These are phyloP conservation scores for Oxycera nigricornis DNA, from an alignment of 2,888 invertebrate genomes.

Conservation along the genomic window DNA sequence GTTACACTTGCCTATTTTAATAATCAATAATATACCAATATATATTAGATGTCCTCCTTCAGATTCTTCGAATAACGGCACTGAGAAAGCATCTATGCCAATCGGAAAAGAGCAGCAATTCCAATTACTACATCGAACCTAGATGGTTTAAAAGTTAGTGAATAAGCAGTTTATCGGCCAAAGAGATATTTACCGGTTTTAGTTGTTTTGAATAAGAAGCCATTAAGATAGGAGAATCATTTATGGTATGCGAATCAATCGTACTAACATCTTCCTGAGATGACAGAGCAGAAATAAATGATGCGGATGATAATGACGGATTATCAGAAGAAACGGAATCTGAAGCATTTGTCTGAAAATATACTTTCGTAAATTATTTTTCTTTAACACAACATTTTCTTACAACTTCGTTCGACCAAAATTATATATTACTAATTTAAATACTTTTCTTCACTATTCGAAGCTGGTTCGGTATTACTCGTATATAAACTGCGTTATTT, in stretches of 20 bases:
- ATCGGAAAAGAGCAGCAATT: constrained; percentile 72
- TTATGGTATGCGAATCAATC: constrained; percentile 92
- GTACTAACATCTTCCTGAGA: constrained; percentile 92
- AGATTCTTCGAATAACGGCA: constrained; percentile 79
- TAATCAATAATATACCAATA: constrained; percentile 69
- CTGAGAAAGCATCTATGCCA: constrained; percentile 78
- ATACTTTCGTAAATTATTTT: neutral
- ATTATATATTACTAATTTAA: too few relatives aligned
- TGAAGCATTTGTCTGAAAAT: neutral
- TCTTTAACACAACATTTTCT: too few relatives aligned
- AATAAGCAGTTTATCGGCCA: too few relatives aligned
- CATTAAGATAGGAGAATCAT: constrained; percentile 93
- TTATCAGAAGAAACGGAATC: constrained; percentile 74
- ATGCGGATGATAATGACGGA: constrained; percentile 82
- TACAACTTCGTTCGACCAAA: too few relatives aligned
- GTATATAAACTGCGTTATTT: too few relatives aligned
- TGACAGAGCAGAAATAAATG: constrained; percentile 88
- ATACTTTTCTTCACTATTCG: too few relatives aligned
- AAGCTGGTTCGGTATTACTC: too few relatives aligned
- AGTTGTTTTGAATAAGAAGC: constrained; percentile 92
- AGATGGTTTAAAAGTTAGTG: neutral
- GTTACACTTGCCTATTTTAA: constrained; percentile 34
- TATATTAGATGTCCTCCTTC: constrained; percentile 79
- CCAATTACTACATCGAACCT: constrained; percentile 76
- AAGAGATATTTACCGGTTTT: constrained; percentile 74